Base-by-base conservation (phyloP, 1,140 invertebrate genomes). In the Gryon sp. region DNA sequence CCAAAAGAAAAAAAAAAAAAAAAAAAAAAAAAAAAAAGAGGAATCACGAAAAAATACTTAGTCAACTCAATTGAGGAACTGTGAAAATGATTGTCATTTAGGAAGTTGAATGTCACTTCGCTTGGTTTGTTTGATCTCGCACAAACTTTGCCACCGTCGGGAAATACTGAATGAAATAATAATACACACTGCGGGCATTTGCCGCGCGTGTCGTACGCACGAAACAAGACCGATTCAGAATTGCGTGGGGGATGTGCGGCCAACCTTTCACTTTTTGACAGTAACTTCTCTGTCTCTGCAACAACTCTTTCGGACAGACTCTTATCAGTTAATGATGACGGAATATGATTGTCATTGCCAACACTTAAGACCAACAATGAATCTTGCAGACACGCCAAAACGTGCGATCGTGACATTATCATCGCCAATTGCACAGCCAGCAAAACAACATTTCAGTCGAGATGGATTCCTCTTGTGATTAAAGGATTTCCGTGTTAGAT, bases 201-300 rank as follows among this genome's bases (percentile, higher is more conserved):
- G 41, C 45, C 60, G 68, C 72, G 68, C 62, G 38, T 72, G 70
- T 65, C 65, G 57, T 70, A 65, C 59, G 52, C 65, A 70, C 60
- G 28, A 65, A 76, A 76, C 73, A 69, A 53, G 65, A 50, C 30
- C 52, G 48, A 78, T 75, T 41, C 52, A 55, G 70, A n/a, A 70
- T 75, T 70, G 77, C 57, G 84, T 82, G 82, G 80, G 83, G 83
- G n/a, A n/a, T n/a, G 78, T 82, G 53, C 41, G 65, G 60, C 73
- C 76, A 77, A 84, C 85, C 85, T 87, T 87, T 86, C 85, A 87
- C 85, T 87, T 86, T 83, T 87, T 85, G 81, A 84, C 80, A 84
- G 76, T 52, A n/a, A 45, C 28, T 28, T 70, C 40, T 40, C 43
- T 74, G 72, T 52, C 66, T 72, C 32, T 57, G 40, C 50, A 46